Evolutionary conservation across 1,140 invertebrate genomes (phyloP), one percentile per base, ranked within the genome.

Genomic region (Manduca sexta): DNA sequence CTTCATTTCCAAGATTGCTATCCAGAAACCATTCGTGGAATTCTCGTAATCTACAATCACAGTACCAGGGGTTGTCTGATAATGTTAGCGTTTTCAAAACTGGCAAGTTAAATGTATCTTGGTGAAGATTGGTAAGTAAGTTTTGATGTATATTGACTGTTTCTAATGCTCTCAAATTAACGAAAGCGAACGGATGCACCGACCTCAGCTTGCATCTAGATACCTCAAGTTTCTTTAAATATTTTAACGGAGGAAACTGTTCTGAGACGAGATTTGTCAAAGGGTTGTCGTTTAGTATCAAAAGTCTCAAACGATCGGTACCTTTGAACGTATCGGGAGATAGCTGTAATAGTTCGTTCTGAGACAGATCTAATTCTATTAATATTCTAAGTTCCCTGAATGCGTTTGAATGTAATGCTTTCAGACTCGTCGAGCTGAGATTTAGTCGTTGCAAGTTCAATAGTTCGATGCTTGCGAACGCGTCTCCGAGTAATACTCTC

Each of bases 61-160:
- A 97, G 41, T 88, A 89, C 95, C 95, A 97, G 10, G 92, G 93
- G 71, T 97, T 97, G 16, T 93, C 92, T 51, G 94, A 92, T 10
- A 96, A 78, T 3, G 90, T 90, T 1, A 96, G 78, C 1, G 93
- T 93, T 82, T 95, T 95, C 8, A 97, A 56, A 37, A 73, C 50
- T 3, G 81, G 81, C 17, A 84, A 59, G 51, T 83, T 83, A 31
- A 83, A 81, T 11, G 79, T 84, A 33, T 80, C 66, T 52, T 70
- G 68, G 56, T 83, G 81, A 10, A 84, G 60, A 52, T 69, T 72
- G 13, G 75, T 60, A 12, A 84, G 63, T 52, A 74, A 69, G 45
- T 84, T 84, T 55, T 83, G 77, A 52, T 82, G 77, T 16, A 77
- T 64, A 45, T 80, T 55, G 26, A 84, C 60, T 31, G 76, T 81